Evolutionary conservation across 1,140 invertebrate species (phyloP), one percentile per base, ranked within the genome.

Genomic region (Drosophila mayri): DNA sequence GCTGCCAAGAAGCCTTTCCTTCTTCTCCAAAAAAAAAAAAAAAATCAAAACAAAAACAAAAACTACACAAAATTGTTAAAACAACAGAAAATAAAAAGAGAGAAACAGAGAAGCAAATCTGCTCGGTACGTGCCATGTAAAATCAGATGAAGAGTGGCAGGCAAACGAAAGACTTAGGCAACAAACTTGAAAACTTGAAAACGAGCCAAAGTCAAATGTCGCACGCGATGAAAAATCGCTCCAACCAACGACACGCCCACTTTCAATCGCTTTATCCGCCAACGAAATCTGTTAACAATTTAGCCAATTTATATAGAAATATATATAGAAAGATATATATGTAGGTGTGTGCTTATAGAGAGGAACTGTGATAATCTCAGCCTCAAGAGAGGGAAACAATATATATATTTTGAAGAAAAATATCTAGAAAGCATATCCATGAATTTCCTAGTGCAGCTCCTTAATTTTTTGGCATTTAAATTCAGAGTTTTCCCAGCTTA

Each of bases 71-170:
- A 47, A 60, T 40, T 46, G 35, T 65, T 30, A 54, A 54, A 52
- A 44, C 41, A 7, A 37, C 38, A 64, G 41, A 49, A 38, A 28
- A 12, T 32, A 40, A 22, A 50, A 44, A 41, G 3, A 41, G 32
- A 58, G 38, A 68, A 68, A 43, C 12, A 50, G n/a, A 58, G 70
- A 75, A 49, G 65, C 64, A 71, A 83, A 86, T 88, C 79, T 86
- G 73, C 88, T 68, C 47, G 59, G 64, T 82, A 86, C 82, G 83
- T 87, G 82, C 83, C 70, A 77, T 72, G 66, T 72, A 71, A 72
- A 72, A 59, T 62, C 60, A 57, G 77, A 79, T 79, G 63, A 74
- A 61, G 41, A 58, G 14, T 67, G 43, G 60, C 50, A 59, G 55
- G 18, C 30, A 46, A 32, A 46, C 57, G 18, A 61, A 41, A 41